phyloP scores from a whole-genome alignment of 92 coral and sea anemone species.

The Montipora capitata region DNA sequence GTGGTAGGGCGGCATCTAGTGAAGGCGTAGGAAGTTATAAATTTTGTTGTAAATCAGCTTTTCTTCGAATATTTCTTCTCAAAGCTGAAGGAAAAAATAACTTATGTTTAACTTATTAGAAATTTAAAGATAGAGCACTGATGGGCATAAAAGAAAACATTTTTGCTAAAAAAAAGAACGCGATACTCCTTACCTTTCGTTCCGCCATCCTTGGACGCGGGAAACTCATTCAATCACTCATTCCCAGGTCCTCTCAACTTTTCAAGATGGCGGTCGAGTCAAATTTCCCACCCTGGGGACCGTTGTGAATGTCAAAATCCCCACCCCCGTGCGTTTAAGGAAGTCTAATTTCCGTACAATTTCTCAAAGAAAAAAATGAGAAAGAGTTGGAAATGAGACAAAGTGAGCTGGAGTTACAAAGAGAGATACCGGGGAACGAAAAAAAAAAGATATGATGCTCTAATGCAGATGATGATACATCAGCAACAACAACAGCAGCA shows the following conservation, averaged over 20 bases:
- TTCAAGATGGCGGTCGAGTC: too few species aligned
- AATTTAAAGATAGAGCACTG: neutral
- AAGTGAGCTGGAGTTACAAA: too few species aligned
- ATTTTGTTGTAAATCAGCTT: constrained; percentile 1
- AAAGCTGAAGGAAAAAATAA: neutral
- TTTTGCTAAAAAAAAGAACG: neutral
- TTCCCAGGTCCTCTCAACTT: constrained; percentile 6
- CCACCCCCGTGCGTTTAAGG: too few species aligned
- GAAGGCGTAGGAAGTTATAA: neutral
- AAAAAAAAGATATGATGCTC: too few species aligned
- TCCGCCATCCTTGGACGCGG: neutral
- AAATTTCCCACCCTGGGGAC: too few species aligned
- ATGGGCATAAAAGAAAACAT: neutral
- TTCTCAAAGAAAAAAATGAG: too few species aligned
- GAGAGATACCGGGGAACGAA: too few species aligned
- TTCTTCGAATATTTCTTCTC: constrained; percentile 1
- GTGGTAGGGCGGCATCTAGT: neutral
- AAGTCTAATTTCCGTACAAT: too few species aligned
- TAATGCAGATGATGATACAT: too few species aligned
- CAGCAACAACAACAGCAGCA: too few species aligned
- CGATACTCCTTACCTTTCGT: neutral
- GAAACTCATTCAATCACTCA: neutral
- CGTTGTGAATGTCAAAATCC: too few species aligned
- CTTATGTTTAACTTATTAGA: neutral
- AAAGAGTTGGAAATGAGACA: too few species aligned